Evolutionary conservation across 2,888 invertebrate species (phyloP).

Genomic region (Cryptophagus acutangulus): DNA sequence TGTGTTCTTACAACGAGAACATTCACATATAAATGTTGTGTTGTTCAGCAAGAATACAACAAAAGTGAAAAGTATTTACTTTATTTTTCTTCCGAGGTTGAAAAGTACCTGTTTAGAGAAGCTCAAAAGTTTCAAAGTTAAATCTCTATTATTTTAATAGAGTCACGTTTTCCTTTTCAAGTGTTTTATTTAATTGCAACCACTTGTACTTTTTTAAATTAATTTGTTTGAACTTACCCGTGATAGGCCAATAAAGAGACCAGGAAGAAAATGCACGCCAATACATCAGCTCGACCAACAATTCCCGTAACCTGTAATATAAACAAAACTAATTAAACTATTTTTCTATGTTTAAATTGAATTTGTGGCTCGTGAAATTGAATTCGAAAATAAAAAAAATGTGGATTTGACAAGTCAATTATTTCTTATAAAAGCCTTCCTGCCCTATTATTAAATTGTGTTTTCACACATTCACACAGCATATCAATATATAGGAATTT

Average conservation of each 20-base stretch:
- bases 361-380: neutral
- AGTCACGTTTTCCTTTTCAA: neutral
- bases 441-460: conserved; percentile 5
- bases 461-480: neutral
- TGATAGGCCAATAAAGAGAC: conserved; percentile 75
- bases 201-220: neutral
- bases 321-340: conserved; percentile 14
- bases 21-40: too few relatives aligned
- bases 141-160: conserved; percentile 1
- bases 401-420: conserved; percentile 6
- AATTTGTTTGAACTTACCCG: conserved; percentile 62
- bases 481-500: neutral
- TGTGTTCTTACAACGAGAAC: too few relatives aligned
- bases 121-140: conserved; percentile 8
- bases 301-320: conserved; percentile 74
- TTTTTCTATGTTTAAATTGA: neutral
- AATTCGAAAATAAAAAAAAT: neutral
- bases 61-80: too few relatives aligned
- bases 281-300: conserved; percentile 82
- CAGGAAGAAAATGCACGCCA: conserved; percentile 79
- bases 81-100: conserved; percentile 11
- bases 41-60: too few relatives aligned
- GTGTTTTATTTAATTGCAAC: neutral
- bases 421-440: conserved; percentile 4
- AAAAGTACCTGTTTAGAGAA: conserved; percentile 14